These are phyloP conservation scores for Ianthella basta DNA, from an alignment of 37 sponge, comb jelly and placozoan species.

Conservation along the genomic window DNA sequence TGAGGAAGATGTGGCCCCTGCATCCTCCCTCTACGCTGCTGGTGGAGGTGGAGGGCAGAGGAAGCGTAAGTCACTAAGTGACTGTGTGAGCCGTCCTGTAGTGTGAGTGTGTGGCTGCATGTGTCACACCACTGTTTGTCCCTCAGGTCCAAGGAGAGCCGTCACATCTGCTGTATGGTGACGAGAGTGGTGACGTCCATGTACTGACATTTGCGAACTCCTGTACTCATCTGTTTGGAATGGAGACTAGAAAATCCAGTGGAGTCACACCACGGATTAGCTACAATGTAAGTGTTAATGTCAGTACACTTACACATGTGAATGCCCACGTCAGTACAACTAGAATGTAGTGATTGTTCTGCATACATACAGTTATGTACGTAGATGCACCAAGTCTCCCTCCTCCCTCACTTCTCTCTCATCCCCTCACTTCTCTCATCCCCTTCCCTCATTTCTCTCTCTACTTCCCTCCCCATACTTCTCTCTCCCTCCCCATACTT, in stretches of 20 bases:
- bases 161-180: conserved; percentile 81
- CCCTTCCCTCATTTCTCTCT: too few relatives aligned
- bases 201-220: conserved; percentile 79
- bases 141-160: conserved; percentile 33
- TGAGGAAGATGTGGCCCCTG: conserved; percentile 15
- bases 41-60: not conserved
- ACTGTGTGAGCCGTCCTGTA: not conserved
- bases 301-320: too few relatives aligned
- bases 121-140: too few relatives aligned
- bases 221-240: conserved; percentile 57
- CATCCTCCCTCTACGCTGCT: not conserved
- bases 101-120: not conserved
- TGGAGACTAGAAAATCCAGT: not conserved
- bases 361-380: not conserved
- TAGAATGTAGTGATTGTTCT: not conserved
- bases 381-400: too few relatives aligned
- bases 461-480: too few relatives aligned
- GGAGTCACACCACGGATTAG: conserved; percentile 5
- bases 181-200: conserved; percentile 78
- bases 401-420: too few relatives aligned
- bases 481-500: too few relatives aligned
- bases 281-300: conserved; percentile 21
- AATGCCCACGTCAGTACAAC: not conserved
- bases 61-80: conserved; percentile 16
- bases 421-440: too few relatives aligned